A percentile compares a stretch with the other conserved stretches of the same genome.
Conservation (phyloP, 2,888 invertebrate genomes). For the Criorhina ranunculi region DNA sequence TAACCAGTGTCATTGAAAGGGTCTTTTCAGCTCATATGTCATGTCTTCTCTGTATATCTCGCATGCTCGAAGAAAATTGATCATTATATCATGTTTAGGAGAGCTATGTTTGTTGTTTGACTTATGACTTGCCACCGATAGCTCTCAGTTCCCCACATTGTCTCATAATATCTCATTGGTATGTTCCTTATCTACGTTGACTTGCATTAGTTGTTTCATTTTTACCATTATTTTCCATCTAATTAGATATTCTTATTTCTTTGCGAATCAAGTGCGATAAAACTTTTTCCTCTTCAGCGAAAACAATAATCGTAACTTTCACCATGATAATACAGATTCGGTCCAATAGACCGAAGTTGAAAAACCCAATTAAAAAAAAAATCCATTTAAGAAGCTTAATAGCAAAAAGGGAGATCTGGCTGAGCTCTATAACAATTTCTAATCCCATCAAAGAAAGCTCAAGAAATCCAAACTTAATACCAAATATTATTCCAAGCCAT, state of each 20-base stretch:
- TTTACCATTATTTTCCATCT: no score
- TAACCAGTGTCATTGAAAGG: no score
- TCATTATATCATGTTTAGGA: no score
- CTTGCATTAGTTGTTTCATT: no score
- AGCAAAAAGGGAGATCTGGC: neutral
- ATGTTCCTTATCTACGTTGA: no score
- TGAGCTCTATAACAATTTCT: constrained; percentile 18
- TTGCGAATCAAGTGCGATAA: neutral
- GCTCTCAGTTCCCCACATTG: no score
- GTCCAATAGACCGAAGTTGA: constrained; percentile 11
- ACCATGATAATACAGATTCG: constrained; percentile 15
- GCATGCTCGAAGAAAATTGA: no score
- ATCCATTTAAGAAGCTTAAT: constrained; percentile 20
- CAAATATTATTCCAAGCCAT: constrained; percentile 47
- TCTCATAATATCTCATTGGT: no score
- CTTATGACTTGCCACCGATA: no score
- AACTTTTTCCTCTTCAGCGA: neutral
- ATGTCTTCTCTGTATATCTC: no score
- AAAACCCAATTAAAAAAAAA: neutral
- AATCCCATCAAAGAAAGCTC: constrained; percentile 71
- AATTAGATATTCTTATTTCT: neutral
- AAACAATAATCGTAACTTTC: constrained; percentile 21
- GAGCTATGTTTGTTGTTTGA: no score
- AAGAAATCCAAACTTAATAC: constrained; percentile 14
- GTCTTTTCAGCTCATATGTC: no score